These are phyloP conservation scores for Trachymyrmex cornetzi DNA, from an alignment of 1,140 invertebrate genomes.

Conservation along the genomic window DNA sequence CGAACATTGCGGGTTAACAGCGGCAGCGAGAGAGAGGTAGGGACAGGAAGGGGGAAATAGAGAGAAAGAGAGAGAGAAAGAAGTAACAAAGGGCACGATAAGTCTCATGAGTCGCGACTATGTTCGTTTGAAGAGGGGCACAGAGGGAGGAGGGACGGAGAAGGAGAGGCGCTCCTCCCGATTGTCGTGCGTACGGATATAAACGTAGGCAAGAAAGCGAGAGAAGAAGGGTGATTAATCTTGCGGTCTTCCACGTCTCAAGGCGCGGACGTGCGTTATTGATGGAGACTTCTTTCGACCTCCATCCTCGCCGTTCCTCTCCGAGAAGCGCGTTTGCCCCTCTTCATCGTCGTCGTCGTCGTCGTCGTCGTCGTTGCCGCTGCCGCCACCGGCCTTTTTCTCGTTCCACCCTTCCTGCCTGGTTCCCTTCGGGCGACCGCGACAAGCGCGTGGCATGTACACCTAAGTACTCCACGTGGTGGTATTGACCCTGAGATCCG, in stretches of 20 bases:
- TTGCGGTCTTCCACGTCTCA: conserved; percentile 86
- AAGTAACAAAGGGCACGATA: conserved; percentile 71
- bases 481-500: conserved; percentile 13
- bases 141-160: conserved; percentile 42
- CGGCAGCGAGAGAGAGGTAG: conserved; percentile 50
- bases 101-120: conserved; percentile 71
- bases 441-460: conserved; percentile 63
- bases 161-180: conserved; percentile 66
- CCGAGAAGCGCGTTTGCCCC: conserved; percentile 57
- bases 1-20: conserved; percentile 45
- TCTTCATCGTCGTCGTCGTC: conserved; percentile 24
- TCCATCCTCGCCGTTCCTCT: conserved; percentile 74
- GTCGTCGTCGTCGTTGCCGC: conserved; percentile 1
- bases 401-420: conserved; percentile 41
- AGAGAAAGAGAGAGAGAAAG: conserved; percentile 32
- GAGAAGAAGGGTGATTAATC: conserved; percentile 87
- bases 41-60: conserved; percentile 9
- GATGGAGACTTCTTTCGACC: conserved; percentile 86
- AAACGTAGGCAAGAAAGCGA: conserved; percentile 79
- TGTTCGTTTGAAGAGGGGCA: conserved; percentile 62
- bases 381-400: conserved; percentile 3
- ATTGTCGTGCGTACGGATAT: conserved; percentile 77
- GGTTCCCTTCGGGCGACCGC: conserved; percentile 19
- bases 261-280: conserved; percentile 87
- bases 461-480: conserved; percentile 45